Conservation (phyloP, 1,140 invertebrate genomes). For the Drosophila nebulosa region DNA sequence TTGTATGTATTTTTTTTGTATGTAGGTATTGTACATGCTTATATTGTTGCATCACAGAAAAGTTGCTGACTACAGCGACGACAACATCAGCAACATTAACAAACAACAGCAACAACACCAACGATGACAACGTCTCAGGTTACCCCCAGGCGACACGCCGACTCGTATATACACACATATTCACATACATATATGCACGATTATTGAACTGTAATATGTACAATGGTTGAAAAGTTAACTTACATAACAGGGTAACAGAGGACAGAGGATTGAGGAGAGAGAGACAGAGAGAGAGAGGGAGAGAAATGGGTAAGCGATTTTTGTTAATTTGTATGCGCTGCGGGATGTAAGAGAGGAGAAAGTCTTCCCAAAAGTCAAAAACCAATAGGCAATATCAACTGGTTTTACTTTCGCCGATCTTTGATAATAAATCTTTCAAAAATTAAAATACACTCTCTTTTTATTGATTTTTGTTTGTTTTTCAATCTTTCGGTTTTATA, state of each 20-base stretch:
- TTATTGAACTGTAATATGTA: constrained; percentile 60
- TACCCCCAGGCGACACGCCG: constrained; percentile 33
- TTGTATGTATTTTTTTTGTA: not conserved
- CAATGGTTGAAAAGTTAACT: constrained; percentile 28
- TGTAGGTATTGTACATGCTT: constrained; percentile 10
- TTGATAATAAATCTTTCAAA: constrained; percentile 14
- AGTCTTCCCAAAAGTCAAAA: constrained; percentile 37
- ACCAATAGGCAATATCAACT: constrained; percentile 48
- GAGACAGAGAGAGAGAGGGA: not conserved
- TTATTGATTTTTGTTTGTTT: constrained; percentile 37
- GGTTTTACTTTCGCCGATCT: constrained; percentile 65
- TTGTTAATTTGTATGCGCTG: constrained; percentile 66
- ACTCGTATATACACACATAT: not conserved
- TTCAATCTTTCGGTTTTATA: constrained; percentile 25
- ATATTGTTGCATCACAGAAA: constrained; percentile 60
- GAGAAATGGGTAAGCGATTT: constrained; percentile 24
- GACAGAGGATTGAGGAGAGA: constrained; percentile 19
- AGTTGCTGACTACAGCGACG: constrained; percentile 16
- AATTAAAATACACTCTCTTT: constrained; percentile 25
- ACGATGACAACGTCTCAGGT: constrained; percentile 40
- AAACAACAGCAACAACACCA: constrained; percentile 13
- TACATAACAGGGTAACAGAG: constrained; percentile 69
- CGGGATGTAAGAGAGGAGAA: constrained; percentile 60
- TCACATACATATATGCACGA: constrained; percentile 14
- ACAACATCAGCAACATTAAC: constrained; percentile 15